Base-by-base conservation (phyloP, 2,113 vertebrate species). In the rabbit (Oryctolagus cuniculus) region DNA sequence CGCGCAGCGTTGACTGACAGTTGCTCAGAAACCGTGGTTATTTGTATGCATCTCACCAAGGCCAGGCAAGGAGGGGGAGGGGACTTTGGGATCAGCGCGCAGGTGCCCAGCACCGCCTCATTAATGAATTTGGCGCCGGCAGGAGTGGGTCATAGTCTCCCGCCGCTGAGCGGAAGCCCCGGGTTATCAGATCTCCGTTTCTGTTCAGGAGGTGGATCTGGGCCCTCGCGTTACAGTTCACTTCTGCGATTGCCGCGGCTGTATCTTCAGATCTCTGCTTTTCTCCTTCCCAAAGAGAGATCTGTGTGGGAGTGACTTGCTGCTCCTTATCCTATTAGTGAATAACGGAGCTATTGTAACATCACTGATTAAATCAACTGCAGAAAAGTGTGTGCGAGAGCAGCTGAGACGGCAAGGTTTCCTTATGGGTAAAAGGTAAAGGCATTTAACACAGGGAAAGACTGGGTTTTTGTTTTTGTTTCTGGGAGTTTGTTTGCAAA, bases 1-100 rank as follows among this genome's bases (percentile, higher is more conserved):
- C 75, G 0, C 92, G 64, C 90, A 93, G 21, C 69, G 31, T 82
- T 97, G 93, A 97, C 93, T 98, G 97, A 95, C 97, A 96, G 73
- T 74, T 21, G 84, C 67, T 94, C 7, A 75, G 96, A 97, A 94
- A 97, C 72, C 96, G 55, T 83, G 72, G 82, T 96, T 98, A 95
- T 97, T 98, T 98, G 97, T 97, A 97, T 97, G 97, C 91, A 92
- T 84, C 87, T 97, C 80, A 92, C 93, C 93, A 97, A 73, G 63
- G 79, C 94, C 79, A 80, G n/a, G 88, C 53, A 61, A 92, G 17
- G 66, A 75, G 21, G 17, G 69, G 51, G 61, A 90, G 10, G 86
- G 51, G 93, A 93, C 53, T 94, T 83, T 91, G 95, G n/a, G 7
- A 73, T 95, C 96, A 94, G 74, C 84, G 77, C 93, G 94, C 82